A percentile compares a stretch with the other conserved stretches of the same genome.
These are phyloP conservation scores for Reticulitermes speratus DNA, from an alignment of 1,140 invertebrate species.

Conservation along the genomic window DNA sequence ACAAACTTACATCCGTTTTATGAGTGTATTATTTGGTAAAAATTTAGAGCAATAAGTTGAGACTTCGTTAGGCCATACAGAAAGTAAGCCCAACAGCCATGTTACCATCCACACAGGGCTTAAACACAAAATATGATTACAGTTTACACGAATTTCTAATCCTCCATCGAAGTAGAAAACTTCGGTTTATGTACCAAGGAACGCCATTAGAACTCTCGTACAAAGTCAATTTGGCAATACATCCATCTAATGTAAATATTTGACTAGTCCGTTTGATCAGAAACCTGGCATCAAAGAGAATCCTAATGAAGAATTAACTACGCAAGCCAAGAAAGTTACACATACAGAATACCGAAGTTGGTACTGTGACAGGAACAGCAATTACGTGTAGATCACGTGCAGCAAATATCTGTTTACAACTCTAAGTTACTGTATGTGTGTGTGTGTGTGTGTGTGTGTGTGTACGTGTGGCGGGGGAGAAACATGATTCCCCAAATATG, in stretches of 20 bases:
- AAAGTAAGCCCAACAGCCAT: too few relatives aligned
- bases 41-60: too few relatives aligned
- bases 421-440: neutral
- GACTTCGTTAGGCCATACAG: too few relatives aligned
- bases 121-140: neutral
- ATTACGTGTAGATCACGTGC: neutral
- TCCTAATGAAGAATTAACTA: neutral
- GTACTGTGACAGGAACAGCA: neutral
- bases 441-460: too few relatives aligned
- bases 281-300: neutral
- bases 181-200: neutral
- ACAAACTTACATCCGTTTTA: too few relatives aligned
- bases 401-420: neutral
- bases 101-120: neutral
- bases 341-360: neutral
- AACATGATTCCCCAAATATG: neutral
- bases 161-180: neutral
- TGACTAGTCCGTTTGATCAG: neutral
- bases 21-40: neutral
- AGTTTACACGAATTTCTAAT: neutral
- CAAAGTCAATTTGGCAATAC: neutral
- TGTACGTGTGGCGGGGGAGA: too few relatives aligned
- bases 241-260: neutral
- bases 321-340: conserved; percentile 3
- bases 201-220: neutral